phyloP scores from a whole-genome alignment of 2,797 vertebrate species.

The Myoxocephalus aenaeus region DNA sequence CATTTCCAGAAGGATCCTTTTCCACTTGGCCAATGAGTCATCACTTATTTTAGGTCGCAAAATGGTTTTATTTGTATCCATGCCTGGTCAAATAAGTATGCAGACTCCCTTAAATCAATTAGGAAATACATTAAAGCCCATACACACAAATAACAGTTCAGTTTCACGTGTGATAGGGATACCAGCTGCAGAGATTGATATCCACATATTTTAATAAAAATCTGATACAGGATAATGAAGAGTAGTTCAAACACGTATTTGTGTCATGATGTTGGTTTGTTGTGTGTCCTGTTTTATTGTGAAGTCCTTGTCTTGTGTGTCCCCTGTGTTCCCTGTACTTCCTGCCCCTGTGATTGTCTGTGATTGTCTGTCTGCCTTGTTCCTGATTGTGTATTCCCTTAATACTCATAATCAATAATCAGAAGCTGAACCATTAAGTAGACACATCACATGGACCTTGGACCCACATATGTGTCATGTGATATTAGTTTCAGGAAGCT shows the following conservation, averaged over 20 bases:
- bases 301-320: no score
- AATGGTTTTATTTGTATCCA: slow-evolving; percentile 6
- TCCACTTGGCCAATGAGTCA: slow-evolving; percentile 7
- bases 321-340: no score
- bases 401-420: slow-evolving; percentile 23
- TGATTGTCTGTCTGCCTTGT: no score
- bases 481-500: slow-evolving; percentile 3
- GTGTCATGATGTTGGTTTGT: no score
- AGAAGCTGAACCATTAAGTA: background rate
- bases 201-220: no score
- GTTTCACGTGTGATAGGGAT: background rate
- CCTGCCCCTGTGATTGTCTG: no score
- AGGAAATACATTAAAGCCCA: background rate
- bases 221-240: background rate
- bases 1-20: background rate
- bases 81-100: background rate
- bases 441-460: slow-evolving; percentile 21
- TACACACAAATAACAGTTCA: background rate
- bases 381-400: no score
- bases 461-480: slow-evolving; percentile 10
- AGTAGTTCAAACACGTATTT: background rate
- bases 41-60: slow-evolving; percentile 12
- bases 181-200: no score
- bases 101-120: background rate
- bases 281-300: no score